A percentile compares a stretch with the other conserved stretches of the same genome.
Evolutionary conservation across 2,113 vertebrate genomes (phyloP).

Genomic region (Psittacula cyanocephala): DNA sequence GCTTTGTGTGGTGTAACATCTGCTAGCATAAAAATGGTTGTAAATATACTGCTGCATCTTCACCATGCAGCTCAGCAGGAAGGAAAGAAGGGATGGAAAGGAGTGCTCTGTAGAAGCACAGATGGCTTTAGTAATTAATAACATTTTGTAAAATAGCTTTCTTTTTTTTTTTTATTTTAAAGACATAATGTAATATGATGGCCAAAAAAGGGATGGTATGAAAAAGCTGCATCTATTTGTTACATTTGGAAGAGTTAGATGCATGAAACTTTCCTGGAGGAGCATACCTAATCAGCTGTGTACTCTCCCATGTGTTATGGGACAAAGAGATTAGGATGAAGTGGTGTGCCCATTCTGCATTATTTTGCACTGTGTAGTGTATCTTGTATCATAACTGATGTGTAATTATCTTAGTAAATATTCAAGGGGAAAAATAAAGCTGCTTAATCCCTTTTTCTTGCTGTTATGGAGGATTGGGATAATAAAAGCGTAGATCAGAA

Average conservation of each 20-base stretch:
- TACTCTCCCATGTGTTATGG: not conserved
- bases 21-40: not conserved
- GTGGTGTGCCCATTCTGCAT: accelerated
- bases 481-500: not conserved
- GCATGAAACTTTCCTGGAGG: not conserved
- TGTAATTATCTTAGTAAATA: not conserved
- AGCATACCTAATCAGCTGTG: not conserved
- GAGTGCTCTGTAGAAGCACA: not conserved
- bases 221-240: not conserved
- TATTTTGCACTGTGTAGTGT: not conserved
- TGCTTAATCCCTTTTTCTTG: not conserved
- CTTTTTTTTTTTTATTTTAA: not conserved
- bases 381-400: not conserved
- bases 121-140: not conserved
- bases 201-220: not conserved
- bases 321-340: not conserved
- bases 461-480: not conserved
- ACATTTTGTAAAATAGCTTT: not conserved
- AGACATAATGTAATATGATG: not conserved
- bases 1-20: constrained; percentile 16
- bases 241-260: not conserved
- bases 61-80: not conserved
- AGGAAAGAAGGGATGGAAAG: not conserved
- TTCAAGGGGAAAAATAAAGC: not conserved
- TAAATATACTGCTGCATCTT: not conserved